A percentile compares a stretch with the other conserved stretches of the same genome.
These are phyloP conservation scores for Vesta saturnalis DNA, from an alignment of 2,888 invertebrate genomes.

Conservation along the genomic window DNA sequence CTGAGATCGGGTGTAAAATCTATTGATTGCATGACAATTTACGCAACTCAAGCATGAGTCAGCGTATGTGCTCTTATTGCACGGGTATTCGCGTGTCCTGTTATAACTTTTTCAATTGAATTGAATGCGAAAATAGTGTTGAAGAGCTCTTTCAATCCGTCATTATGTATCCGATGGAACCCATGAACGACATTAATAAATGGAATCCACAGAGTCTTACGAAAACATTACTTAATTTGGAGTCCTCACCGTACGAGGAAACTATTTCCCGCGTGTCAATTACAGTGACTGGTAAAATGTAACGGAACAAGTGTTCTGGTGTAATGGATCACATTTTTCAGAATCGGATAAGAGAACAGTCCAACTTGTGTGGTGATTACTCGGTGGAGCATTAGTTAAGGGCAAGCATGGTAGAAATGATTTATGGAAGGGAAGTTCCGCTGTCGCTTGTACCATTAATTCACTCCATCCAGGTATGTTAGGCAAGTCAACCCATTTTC, in stretches of 20 bases:
- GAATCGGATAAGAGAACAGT: too few relatives aligned
- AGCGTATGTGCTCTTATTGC: constrained; percentile 1
- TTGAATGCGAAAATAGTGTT: neutral
- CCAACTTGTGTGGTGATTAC: too few relatives aligned
- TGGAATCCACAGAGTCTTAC: too few relatives aligned
- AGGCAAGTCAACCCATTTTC: constrained; percentile 8
- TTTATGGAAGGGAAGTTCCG: constrained; percentile 11
- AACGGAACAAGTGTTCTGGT: too few relatives aligned
- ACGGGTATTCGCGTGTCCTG: neutral
- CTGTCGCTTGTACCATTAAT: constrained; percentile 10
- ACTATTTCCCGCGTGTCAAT: neutral
- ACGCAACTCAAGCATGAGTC: neutral
- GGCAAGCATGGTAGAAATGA: neutral
- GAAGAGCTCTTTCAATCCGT: neutral
- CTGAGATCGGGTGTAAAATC: too few relatives aligned
- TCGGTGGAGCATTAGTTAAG: too few relatives aligned
- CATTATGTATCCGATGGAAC: too few relatives aligned
- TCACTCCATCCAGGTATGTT: constrained; percentile 13
- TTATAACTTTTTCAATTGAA: neutral
- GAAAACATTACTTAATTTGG: neutral
- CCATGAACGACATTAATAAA: too few relatives aligned
- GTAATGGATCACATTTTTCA: too few relatives aligned
- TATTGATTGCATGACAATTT: neutral
- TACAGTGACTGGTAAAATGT: too few relatives aligned
- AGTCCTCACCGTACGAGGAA: constrained; percentile 2